Evolutionary conservation across 2,113 vertebrate genomes (phyloP).

Genomic region (Bufo gargarizans): DNA sequence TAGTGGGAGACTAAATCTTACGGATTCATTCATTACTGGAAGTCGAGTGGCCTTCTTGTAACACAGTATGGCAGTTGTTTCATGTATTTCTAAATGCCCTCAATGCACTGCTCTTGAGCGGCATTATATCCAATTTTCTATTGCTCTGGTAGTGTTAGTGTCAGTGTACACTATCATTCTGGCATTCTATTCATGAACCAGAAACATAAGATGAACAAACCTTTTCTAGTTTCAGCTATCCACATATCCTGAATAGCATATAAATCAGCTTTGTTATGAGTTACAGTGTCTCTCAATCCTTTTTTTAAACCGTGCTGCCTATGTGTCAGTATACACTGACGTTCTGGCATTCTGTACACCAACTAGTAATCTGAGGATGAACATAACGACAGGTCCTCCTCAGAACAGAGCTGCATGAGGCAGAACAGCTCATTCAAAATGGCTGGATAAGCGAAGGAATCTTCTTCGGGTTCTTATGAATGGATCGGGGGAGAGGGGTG

Average conservation of each 20-base stretch:
- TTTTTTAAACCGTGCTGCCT: background rate
- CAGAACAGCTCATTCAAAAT: slow-evolving; percentile 9
- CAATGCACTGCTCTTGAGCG: too few relatives aligned
- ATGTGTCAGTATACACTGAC: background rate
- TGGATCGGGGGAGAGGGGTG: background rate
- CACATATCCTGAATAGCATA: too few relatives aligned
- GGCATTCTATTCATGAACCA: too few relatives aligned
- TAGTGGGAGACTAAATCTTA: background rate
- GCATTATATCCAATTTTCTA: too few relatives aligned
- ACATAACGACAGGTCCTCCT: background rate
- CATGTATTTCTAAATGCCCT: too few relatives aligned
- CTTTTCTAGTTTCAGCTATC: too few relatives aligned
- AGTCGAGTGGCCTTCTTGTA: background rate
- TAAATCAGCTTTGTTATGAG: too few relatives aligned
- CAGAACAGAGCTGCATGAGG: background rate
- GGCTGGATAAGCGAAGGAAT: background rate
- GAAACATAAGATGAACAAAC: too few relatives aligned
- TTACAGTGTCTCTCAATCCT: background rate
- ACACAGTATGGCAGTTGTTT: background rate
- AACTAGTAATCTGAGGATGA: background rate
- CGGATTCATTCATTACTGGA: background rate
- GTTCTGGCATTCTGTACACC: background rate
- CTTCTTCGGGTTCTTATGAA: background rate
- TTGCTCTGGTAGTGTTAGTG: background rate
- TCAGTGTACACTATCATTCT: too few relatives aligned